phyloP scores from a whole-genome alignment of 2,888 invertebrate species.

The Tetragonisca angustula region DNA sequence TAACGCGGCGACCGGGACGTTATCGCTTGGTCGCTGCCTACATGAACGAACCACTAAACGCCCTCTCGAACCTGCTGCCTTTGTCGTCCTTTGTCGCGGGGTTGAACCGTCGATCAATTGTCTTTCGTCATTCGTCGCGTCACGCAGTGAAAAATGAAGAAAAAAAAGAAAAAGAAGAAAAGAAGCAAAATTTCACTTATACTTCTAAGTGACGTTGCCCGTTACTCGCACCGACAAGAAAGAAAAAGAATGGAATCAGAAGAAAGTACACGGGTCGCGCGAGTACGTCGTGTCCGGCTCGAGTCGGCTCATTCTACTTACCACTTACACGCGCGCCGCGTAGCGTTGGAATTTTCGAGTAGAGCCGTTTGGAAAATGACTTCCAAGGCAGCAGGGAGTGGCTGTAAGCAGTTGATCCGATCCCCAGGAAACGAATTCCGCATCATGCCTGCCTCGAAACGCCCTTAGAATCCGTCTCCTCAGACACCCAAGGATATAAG shows the following conservation, averaged over 20 bases:
- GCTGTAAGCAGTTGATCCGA: slow-evolving; percentile 74
- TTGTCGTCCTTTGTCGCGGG: slow-evolving; percentile 39
- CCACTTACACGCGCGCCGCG: neutral
- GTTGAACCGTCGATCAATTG: neutral
- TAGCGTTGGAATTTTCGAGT: neutral
- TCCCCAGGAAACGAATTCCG: slow-evolving; percentile 73
- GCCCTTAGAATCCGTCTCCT: slow-evolving; percentile 72
- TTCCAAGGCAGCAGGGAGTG: slow-evolving; percentile 73
- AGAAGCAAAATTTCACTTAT: neutral
- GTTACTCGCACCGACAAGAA: neutral
- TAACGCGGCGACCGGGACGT: slow-evolving; percentile 74
- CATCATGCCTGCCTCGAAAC: slow-evolving; percentile 78
- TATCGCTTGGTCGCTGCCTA: slow-evolving; percentile 79
- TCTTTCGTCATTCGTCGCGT: neutral
- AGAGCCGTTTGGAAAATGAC: slow-evolving; percentile 31
- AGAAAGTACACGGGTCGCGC: neutral
- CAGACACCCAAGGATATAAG: slow-evolving; percentile 49
- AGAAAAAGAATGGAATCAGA: neutral
- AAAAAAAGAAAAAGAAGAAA: neutral
- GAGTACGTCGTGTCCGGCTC: neutral
- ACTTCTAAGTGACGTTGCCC: neutral
- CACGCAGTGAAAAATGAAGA: neutral
- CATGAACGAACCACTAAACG: slow-evolving; percentile 70
- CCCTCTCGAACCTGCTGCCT: slow-evolving; percentile 74
- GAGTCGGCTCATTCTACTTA: slow-evolving; percentile 6